phyloP scores from a whole-genome alignment of 2,797 vertebrate species.

The Semotilus atromaculatus region DNA sequence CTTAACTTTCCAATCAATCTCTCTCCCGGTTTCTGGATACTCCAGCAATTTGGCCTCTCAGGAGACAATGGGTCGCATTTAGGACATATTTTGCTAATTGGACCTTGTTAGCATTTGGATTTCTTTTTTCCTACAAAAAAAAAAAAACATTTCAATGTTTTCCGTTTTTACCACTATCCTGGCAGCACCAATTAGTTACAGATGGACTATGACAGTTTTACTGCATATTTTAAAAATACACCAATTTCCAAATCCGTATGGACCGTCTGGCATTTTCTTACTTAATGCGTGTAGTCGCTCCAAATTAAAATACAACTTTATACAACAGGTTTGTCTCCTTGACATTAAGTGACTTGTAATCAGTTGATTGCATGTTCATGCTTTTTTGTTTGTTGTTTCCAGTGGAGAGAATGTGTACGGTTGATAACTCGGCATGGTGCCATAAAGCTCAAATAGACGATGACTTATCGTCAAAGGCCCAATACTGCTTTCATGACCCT shows the following conservation, averaged over 20 bases:
- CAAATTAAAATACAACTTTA: conserved; percentile 31
- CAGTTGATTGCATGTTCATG: conserved; percentile 49
- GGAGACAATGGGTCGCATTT: conserved; percentile 12
- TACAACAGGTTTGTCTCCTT: conserved; percentile 27
- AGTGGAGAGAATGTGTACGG: conserved; percentile 54
- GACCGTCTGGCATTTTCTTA: conserved; percentile 2
- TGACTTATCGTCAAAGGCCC: conserved; percentile 76
- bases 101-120: conserved; percentile 6
- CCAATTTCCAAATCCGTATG: background rate
- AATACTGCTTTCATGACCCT: conserved; percentile 72
- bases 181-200: conserved; percentile 33
- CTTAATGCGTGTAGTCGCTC: background rate
- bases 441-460: conserved; percentile 74
- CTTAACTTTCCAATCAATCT: conserved; percentile 47
- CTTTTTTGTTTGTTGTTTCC: conserved; percentile 45
- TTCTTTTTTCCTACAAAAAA: background rate
- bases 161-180: background rate
- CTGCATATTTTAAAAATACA: conserved; percentile 22
- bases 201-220: conserved; percentile 16
- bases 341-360: conserved; percentile 34
- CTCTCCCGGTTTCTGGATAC: conserved; percentile 6
- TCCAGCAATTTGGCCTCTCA: conserved; percentile 15
- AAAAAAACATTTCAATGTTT: conserved; percentile 1
- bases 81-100: conserved; percentile 31
- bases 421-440: conserved; percentile 72